Conservation (phyloP, 1,140 invertebrate species). For the Sycophaga agraensis region DNA sequence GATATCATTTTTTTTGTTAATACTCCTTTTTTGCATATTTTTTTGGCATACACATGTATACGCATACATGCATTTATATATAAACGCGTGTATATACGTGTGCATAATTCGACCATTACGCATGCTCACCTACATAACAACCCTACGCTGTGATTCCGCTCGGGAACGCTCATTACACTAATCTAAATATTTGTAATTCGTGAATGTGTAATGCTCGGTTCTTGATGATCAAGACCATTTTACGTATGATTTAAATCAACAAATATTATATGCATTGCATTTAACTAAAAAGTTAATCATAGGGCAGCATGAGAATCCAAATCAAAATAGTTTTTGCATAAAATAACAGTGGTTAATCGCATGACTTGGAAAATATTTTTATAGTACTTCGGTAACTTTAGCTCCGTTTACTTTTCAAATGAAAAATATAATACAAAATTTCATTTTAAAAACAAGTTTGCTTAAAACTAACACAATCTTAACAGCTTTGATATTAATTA, state of each 20-base stretch:
- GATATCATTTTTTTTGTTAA: constrained; percentile 23
- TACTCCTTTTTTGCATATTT: constrained; percentile 6
- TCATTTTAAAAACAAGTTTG: no score
- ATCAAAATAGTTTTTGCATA: constrained; percentile 2
- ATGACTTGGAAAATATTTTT: background rate
- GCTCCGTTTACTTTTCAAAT: constrained; percentile 8
- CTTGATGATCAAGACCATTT: constrained; percentile 8
- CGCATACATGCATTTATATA: background rate
- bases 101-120: constrained; percentile 29
- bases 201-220: constrained; percentile 20
- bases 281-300: constrained; percentile 13
- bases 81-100: background rate
- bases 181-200: constrained; percentile 41
- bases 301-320: background rate
- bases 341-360: constrained; percentile 1
- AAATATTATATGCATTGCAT: constrained; percentile 19
- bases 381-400: constrained; percentile 15
- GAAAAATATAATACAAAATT: background rate
- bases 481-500: no score
- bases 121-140: constrained; percentile 36
- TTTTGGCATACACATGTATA: background rate
- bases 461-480: no score
- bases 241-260: constrained; percentile 16
- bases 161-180: constrained; percentile 35
- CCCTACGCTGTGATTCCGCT: constrained; percentile 34